phyloP scores from a whole-genome alignment of 2,797 vertebrate genomes.

The Chloroceryle amazona region DNA sequence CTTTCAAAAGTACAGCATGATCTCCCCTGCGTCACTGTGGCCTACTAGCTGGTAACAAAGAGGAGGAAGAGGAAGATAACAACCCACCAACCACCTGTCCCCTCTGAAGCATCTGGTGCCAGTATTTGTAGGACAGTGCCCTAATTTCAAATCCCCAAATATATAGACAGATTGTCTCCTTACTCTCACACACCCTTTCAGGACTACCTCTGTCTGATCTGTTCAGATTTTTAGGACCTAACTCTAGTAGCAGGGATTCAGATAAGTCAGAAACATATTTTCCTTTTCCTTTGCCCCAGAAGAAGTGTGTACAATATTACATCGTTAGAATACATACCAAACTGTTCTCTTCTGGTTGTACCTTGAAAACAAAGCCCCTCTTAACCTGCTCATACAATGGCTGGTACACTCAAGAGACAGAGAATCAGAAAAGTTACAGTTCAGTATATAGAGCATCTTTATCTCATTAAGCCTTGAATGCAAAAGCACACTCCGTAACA shows the following conservation, averaged over 20 bases:
- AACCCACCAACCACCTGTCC: slow-evolving; percentile 50
- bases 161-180: not conserved
- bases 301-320: not conserved
- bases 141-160: not conserved
- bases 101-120: not conserved
- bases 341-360: not conserved
- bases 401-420: not conserved
- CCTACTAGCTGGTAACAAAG: not conserved
- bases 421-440: not conserved
- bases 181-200: not conserved
- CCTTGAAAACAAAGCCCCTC: not conserved
- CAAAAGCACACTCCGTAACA: not conserved
- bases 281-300: not conserved
- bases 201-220: not conserved
- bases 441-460: not conserved
- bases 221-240: not conserved
- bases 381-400: not conserved
- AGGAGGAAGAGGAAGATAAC: slow-evolving; percentile 32
- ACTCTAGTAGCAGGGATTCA: not conserved
- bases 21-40: not conserved
- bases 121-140: not conserved
- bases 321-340: not conserved
- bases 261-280: not conserved
- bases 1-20: slow-evolving; percentile 5
- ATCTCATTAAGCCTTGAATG: not conserved